phyloP scores from a whole-genome alignment of 2,888 invertebrate genomes.

The Nomada ruficornis region DNA sequence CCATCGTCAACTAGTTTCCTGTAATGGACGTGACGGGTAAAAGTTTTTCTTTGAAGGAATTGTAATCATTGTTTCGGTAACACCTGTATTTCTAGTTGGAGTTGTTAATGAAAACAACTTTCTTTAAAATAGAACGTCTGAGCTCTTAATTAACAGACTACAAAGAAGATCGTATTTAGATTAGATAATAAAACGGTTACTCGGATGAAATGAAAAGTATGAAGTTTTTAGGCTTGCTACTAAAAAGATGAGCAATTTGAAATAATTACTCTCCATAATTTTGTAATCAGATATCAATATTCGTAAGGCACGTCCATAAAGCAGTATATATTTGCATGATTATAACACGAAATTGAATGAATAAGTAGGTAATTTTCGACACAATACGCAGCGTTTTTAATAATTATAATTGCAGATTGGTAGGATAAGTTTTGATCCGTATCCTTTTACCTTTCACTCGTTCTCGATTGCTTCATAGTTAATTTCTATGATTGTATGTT shows the following conservation, averaged over 20 bases:
- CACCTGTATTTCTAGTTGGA: neutral
- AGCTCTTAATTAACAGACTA: neutral
- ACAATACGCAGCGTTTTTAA: neutral
- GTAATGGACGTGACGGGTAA: neutral
- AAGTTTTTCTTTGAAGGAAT: conserved; percentile 2
- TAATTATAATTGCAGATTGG: neutral
- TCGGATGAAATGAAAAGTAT: no score
- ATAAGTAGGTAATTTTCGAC: no score
- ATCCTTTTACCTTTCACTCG: neutral
- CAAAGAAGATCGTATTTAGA: no score
- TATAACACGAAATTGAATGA: neutral
- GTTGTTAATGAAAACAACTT: neutral
- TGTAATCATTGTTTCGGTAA: conserved; percentile 1
- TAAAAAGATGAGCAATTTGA: no score
- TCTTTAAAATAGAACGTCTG: neutral
- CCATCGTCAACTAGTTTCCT: neutral
- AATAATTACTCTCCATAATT: no score
- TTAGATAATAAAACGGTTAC: no score
- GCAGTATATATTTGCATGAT: no score
- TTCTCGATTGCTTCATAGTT: conserved; percentile 4
- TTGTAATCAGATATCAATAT: no score
- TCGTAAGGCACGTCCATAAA: no score
- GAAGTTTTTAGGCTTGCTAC: no score
- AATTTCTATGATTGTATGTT: conserved; percentile 11
- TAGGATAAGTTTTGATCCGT: neutral